These are phyloP conservation scores for Oopsacas minuta DNA, from an alignment of 37 sponge, comb jelly and placozoan species.

Conservation along the genomic window DNA sequence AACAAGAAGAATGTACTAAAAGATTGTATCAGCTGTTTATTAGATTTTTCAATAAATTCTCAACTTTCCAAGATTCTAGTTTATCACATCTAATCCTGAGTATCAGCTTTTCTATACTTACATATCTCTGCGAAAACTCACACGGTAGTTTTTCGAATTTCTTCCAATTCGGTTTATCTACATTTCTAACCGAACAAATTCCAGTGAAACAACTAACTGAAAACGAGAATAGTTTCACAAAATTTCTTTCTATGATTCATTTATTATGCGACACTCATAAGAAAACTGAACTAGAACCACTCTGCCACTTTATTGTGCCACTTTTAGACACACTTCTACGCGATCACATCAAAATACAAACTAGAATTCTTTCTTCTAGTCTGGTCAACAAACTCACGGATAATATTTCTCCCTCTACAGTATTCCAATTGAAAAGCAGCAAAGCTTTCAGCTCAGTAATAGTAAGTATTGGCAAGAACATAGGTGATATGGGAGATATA, in stretches of 20 bases:
- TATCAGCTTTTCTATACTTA: background rate
- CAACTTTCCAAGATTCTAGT: conserved; percentile 14
- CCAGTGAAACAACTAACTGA: background rate
- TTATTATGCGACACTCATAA: background rate
- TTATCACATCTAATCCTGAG: background rate
- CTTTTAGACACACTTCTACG: background rate
- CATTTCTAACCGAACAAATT: background rate
- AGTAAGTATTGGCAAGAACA: background rate
- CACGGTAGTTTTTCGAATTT: background rate
- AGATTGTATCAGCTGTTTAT: background rate
- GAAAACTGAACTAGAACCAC: background rate
- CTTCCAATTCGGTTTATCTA: background rate
- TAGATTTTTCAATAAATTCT: background rate
- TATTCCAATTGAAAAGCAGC: background rate
- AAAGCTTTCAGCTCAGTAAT: background rate
- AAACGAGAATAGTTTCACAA: background rate
- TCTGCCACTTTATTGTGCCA: conserved; percentile 6
- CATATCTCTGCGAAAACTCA: background rate
- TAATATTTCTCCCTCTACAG: background rate
- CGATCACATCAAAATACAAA: background rate
- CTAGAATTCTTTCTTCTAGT: background rate
- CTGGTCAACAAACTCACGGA: background rate
- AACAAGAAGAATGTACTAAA: background rate
- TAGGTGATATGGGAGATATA: background rate
- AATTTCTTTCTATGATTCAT: background rate